These are phyloP conservation scores for Amia ocellicauda DNA, from an alignment of 2,113 vertebrate species.

Conservation along the genomic window DNA sequence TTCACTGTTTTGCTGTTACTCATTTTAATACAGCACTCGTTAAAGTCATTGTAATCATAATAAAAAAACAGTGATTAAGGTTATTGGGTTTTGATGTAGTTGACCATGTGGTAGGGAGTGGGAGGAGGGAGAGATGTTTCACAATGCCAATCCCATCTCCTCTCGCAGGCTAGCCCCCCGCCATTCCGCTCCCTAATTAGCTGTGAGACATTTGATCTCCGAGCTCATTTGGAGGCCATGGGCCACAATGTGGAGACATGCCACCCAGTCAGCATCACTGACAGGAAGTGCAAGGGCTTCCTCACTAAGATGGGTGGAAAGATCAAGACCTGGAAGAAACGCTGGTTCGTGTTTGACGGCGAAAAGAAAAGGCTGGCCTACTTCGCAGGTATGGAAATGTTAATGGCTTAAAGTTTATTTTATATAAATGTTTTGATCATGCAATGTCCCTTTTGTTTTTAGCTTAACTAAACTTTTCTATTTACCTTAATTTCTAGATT, in stretches of 20 bases:
- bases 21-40: too few relatives aligned
- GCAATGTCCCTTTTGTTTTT: too few relatives aligned
- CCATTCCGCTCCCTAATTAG: slow-evolving; percentile 50
- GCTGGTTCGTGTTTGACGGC: slow-evolving; percentile 87
- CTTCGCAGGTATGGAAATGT: slow-evolving; percentile 66
- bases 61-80: too few relatives aligned
- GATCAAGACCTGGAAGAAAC: slow-evolving; percentile 88
- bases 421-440: too few relatives aligned
- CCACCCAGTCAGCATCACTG: slow-evolving; percentile 60
- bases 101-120: not conserved
- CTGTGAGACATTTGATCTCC: slow-evolving; percentile 67
- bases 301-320: slow-evolving; percentile 83
- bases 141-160: too few relatives aligned
- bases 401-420: too few relatives aligned
- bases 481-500: too few relatives aligned
- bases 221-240: slow-evolving; percentile 74
- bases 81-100: too few relatives aligned
- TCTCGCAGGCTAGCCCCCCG: slow-evolving; percentile 36
- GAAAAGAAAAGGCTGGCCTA: slow-evolving; percentile 77
- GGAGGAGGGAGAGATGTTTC: too few relatives aligned
- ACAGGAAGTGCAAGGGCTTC: slow-evolving; percentile 72
- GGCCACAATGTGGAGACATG: slow-evolving; percentile 76
- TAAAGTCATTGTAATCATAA: too few relatives aligned
- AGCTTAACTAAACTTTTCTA: too few relatives aligned
- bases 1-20: too few relatives aligned